These are phyloP conservation scores for Machimus rusticus DNA, from an alignment of 2,888 invertebrate species.

Conservation along the genomic window DNA sequence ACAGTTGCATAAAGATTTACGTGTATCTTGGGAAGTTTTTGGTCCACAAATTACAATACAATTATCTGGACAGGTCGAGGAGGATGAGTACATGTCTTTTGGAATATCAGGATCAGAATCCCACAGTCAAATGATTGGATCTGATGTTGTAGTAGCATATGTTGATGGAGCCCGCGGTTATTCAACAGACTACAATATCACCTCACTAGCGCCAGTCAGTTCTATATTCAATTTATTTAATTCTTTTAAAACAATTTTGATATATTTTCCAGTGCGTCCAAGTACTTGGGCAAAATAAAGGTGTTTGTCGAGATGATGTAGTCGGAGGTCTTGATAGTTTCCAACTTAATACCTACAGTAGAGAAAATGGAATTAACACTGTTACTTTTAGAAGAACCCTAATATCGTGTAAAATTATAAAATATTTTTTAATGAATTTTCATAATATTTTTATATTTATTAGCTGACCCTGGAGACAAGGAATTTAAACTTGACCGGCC, in stretches of 20 bases:
- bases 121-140: slow-evolving; percentile 81
- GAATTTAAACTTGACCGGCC: slow-evolving; percentile 71
- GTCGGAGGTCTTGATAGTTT: slow-evolving; percentile 83
- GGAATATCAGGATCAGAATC: slow-evolving; percentile 81
- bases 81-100: slow-evolving; percentile 87
- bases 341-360: slow-evolving; percentile 77
- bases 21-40: slow-evolving; percentile 90
- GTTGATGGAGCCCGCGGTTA: slow-evolving; percentile 76
- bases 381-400: slow-evolving; percentile 81
- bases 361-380: slow-evolving; percentile 78
- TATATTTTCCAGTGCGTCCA: slow-evolving; percentile 75
- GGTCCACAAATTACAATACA: slow-evolving; percentile 87
- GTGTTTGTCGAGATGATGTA: slow-evolving; percentile 85
- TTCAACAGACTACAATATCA: slow-evolving; percentile 85
- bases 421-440: background rate
- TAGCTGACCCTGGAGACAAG: slow-evolving; percentile 81
- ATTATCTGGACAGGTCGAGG: slow-evolving; percentile 75
- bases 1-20: slow-evolving; percentile 83
- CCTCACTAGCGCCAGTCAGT: slow-evolving; percentile 78
- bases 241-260: background rate
- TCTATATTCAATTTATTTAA: background rate
- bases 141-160: slow-evolving; percentile 82
- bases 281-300: slow-evolving; percentile 84
- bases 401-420: slow-evolving; percentile 70
- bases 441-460: slow-evolving; percentile 42